Percentiles rank a stretch among this genome's conserved stretches.
Evolutionary conservation across 2,797 vertebrate species (phyloP).

Genomic region (Oreochromis mossambicus): DNA sequence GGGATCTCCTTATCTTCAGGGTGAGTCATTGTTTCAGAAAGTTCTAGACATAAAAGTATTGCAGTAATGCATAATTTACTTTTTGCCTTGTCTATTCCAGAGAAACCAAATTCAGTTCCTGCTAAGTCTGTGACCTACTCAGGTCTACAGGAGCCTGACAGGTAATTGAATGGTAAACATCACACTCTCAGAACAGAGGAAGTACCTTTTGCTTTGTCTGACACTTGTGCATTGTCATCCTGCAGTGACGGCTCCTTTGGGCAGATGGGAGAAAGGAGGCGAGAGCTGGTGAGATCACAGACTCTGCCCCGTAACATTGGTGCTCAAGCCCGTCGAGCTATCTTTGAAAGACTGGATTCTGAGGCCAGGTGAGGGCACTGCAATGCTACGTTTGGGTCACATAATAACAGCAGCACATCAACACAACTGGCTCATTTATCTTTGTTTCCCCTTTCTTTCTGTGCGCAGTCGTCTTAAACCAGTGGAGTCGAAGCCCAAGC

Average conservation of each 20-base stretch:
- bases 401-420: not conserved
- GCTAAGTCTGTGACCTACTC: constrained; percentile 74
- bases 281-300: constrained; percentile 92
- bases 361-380: constrained; percentile 73
- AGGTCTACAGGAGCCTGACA: constrained; percentile 60
- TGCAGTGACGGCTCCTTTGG: constrained; percentile 34
- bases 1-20: constrained; percentile 70
- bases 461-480: constrained; percentile 60
- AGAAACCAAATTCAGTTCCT: constrained; percentile 67
- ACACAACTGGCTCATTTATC: not conserved
- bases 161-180: constrained; percentile 42
- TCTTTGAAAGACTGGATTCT: constrained; percentile 87
- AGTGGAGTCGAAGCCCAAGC: constrained; percentile 84
- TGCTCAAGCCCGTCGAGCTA: constrained; percentile 83
- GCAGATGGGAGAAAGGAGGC: constrained; percentile 78
- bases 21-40: constrained; percentile 47
- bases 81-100: constrained; percentile 62
- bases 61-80: not conserved
- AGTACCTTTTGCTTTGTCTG: not conserved
- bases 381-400: not conserved
- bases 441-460: not conserved
- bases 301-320: constrained; percentile 87
- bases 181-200: not conserved
- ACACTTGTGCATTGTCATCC: not conserved
- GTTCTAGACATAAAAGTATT: not conserved